Base-by-base conservation (phyloP, 2,797 vertebrate species). In the Falco rusticolus region DNA sequence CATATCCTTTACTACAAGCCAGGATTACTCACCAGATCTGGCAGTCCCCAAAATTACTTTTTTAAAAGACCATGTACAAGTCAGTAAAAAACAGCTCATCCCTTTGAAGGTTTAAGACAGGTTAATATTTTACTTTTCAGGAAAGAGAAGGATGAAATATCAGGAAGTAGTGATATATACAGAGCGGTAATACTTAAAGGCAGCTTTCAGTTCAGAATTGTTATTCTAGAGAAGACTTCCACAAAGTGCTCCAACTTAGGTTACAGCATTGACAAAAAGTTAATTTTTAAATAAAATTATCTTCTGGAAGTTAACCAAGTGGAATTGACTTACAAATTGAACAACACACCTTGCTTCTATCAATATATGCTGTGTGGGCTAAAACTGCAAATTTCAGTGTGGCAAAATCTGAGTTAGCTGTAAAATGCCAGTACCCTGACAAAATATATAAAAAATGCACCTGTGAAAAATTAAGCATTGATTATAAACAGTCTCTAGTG, bases 101-200 rank as follows among this genome's bases (percentile, higher is more conserved):
- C 63, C 75, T 95, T 93, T 93, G 95, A 92, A 94, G 71, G 59
- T 39, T 93, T 11, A 48, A 97, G 94, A 93, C 85, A 96, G 89
- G 81, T 74, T 97, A 96, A 96, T 97, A 95, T 91, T 97, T 96
- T 94, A 95, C 66, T 95, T 96, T 89, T 60, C n/a, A 78, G 78
- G 76, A 84, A 75, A 96, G 93, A 97, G 94, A 96, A 96, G 84
- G 39, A 59, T 64, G 54, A 93, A 60, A 69, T 90, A 71, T 82
- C 70, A 94, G 79, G 82, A 83, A 89, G 79, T 85, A 63, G 64
- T 77, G 80, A 33, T 83, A 60, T 84, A 87, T 86, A 89, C 28
- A 37, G 69, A 93, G 26, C 76, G 83, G 48, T 41, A 60, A 88
- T 81, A 69, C 33, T 93, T 95, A 89, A 57, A 91, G 54, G 57